These are phyloP conservation scores for Malacoctenus gilli DNA, from an alignment of 2,797 vertebrate genomes.

Conservation along the genomic window DNA sequence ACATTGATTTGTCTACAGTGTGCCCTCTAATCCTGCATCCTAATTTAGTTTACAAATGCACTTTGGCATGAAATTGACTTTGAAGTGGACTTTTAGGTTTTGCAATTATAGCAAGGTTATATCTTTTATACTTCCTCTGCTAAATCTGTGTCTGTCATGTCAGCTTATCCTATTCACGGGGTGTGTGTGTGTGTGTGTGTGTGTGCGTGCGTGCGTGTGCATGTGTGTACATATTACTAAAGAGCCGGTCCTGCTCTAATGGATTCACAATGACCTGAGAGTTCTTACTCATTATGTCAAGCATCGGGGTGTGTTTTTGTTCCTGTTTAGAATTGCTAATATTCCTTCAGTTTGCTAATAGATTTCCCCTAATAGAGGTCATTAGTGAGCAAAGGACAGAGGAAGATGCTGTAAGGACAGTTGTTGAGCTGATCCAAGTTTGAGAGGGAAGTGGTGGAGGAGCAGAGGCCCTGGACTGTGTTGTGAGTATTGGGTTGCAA, in stretches of 20 bases:
- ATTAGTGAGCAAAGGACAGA: conserved; percentile 12
- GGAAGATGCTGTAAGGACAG: neutral
- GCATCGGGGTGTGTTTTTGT: conserved; percentile 23
- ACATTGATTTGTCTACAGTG: conserved; percentile 34
- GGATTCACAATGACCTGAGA: conserved; percentile 40
- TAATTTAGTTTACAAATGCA: conserved; percentile 36
- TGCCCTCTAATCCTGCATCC: conserved; percentile 3
- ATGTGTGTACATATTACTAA: conserved; percentile 3
- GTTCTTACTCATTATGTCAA: conserved; percentile 38
- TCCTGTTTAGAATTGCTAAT: conserved; percentile 29
- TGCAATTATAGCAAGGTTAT: conserved; percentile 3
- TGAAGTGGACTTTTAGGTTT: conserved; percentile 39
- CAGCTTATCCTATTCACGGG: neutral
- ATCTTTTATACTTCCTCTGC: neutral
- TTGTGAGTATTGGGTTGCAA: no score
- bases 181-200: neutral
- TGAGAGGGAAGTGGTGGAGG: no score
- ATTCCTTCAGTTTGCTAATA: conserved; percentile 16
- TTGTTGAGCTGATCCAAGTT: no score
- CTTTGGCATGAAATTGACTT: conserved; percentile 40
- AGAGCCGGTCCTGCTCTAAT: conserved; percentile 34
- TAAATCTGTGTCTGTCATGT: neutral
- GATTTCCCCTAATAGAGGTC: conserved; percentile 12
- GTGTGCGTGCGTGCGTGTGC: neutral
- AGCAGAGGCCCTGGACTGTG: no score